These are phyloP conservation scores for Stenopsyche tienmushanensis DNA, from an alignment of 1,140 invertebrate genomes.

Conservation along the genomic window DNA sequence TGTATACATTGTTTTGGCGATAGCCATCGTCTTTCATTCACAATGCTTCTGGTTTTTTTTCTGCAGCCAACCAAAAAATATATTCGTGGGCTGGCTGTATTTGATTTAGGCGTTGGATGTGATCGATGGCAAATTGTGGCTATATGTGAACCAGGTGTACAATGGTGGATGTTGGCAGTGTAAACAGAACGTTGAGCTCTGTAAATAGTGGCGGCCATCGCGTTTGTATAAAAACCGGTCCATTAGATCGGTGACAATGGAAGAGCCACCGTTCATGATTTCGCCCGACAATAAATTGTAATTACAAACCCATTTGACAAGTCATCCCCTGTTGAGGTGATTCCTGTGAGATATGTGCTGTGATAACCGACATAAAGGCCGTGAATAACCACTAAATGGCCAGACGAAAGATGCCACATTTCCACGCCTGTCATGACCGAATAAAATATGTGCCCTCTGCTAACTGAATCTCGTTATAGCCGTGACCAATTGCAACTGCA, in stretches of 20 bases:
- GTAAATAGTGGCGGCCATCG: too few species aligned
- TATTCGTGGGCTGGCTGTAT: too few species aligned
- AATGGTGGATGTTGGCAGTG: neutral
- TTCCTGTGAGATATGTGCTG: conserved; percentile 3
- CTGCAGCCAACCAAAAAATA: too few species aligned
- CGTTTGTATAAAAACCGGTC: too few species aligned
- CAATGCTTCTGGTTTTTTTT: too few species aligned
- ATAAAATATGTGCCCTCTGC: neutral
- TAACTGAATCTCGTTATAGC: too few species aligned
- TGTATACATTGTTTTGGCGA: too few species aligned
- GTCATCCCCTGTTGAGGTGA: conserved; percentile 16
- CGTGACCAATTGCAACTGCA: neutral
- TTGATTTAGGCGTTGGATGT: too few species aligned
- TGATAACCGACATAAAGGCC: neutral
- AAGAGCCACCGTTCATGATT: neutral
- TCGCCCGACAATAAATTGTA: conserved; percentile 28
- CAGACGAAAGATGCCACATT: conserved; percentile 10
- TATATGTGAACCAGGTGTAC: neutral
- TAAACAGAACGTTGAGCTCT: neutral
- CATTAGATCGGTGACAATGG: too few species aligned
- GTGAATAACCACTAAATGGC: neutral
- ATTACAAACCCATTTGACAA: conserved; percentile 34
- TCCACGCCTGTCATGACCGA: neutral
- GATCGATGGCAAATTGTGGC: too few species aligned
- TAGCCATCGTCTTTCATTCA: too few species aligned